Percentiles rank a stretch among this genome's conserved stretches.
Conservation (phyloP, 1,140 invertebrate species). For the Oedothorax gibbosus region DNA sequence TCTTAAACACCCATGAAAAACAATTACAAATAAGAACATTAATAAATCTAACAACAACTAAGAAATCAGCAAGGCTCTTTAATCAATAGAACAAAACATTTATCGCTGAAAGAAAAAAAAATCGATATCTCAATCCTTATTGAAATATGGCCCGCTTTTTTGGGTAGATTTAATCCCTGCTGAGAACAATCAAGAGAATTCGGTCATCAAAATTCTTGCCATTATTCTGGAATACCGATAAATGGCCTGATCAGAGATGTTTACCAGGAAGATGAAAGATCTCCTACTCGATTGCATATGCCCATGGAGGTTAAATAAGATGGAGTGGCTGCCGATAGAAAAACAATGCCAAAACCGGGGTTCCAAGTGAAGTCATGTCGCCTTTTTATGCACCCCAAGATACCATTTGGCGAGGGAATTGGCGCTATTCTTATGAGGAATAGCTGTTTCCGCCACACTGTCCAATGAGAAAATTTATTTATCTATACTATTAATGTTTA, state of each 20-base stretch:
- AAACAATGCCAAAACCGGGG: background rate
- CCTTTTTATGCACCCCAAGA: too few species aligned
- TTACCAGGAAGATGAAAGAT: conserved; percentile 9
- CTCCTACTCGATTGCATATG: background rate
- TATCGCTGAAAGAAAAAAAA: background rate
- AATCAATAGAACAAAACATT: background rate
- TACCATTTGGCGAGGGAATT: background rate
- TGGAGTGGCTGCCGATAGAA: background rate
- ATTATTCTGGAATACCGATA: conserved; percentile 23
- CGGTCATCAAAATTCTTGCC: conserved; percentile 26
- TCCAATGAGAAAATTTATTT: background rate
- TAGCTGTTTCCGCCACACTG: background rate
- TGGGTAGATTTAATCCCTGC: background rate
- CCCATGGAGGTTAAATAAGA: background rate
- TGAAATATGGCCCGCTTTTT: conserved; percentile 18
- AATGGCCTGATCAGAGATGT: conserved; percentile 19
- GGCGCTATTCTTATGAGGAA: background rate
- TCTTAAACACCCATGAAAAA: background rate
- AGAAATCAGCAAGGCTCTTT: too few species aligned
- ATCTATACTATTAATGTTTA: too few species aligned
- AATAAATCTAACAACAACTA: background rate
- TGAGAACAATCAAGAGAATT: conserved; percentile 16
- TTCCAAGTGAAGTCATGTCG: too few species aligned
- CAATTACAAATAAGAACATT: background rate
- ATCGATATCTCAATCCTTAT: background rate